Evolutionary conservation across 2,888 invertebrate genomes (phyloP), one percentile per base, ranked within the genome.

Genomic region (Andrena fulva): DNA sequence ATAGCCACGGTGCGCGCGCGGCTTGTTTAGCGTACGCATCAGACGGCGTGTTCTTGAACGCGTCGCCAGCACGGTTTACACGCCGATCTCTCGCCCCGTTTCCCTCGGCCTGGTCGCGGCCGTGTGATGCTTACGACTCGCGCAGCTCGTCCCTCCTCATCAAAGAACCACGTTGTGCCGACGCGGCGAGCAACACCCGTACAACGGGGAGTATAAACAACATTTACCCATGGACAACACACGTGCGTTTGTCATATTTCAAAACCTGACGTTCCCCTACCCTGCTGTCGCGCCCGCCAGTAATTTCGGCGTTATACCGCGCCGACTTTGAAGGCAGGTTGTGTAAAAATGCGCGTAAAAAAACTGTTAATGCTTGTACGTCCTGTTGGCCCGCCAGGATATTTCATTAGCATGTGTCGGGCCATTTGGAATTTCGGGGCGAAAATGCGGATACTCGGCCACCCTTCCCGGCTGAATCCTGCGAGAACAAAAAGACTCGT

Each of bases 111-210:
- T 52, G 79, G 24, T 20, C 64, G 42, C 64, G 64, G 69, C 50
- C 27, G 82, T 60, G 68, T 33, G 68, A 76, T 68, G 76, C 68
- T 82, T 70, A 77, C 76, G 82, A 81, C 82, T 87, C 77, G 85
- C 64, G 85, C 84, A 82, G 87, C 84, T 91, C 92, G 90, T 90
- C 87, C 91, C 90, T 87, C 83, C 85, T 89, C 90, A 87, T 91
- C 91, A 91, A 91, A 91, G 91, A 80, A 80, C 74, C 85, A 79
- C 87, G 85, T 88, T 90, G 91, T 89, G 80, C 77, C 82, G 84
- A 83, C 89, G 71, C 76, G 85, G 67, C 85, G 77, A 67, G 82
- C 54, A 80, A 86, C 85, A 87, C 71, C 76, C 87, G 80, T 81
- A 72, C 79, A 68, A 75, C 80, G 73, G 77, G 68, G 71, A 82